Evolutionary conservation across 2,797 vertebrate species (phyloP).

Genomic region (Enteromius radiatus): DNA sequence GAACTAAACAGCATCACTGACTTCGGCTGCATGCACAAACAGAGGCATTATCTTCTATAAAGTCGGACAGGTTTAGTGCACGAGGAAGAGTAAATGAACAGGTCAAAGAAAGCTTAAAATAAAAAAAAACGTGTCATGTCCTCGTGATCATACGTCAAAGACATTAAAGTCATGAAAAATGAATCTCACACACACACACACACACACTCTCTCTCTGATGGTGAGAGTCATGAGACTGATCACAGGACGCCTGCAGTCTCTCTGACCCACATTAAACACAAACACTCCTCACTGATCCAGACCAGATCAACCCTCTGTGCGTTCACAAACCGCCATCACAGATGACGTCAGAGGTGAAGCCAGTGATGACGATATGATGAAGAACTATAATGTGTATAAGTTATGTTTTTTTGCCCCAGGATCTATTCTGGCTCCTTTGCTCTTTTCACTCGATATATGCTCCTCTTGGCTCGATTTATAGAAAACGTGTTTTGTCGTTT

Average conservation of each 20-base stretch:
- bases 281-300: neutral
- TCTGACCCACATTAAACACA: neutral
- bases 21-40: neutral
- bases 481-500: no score
- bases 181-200: neutral
- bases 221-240: slow-evolving; percentile 42
- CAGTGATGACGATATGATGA: no score
- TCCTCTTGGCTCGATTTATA: no score
- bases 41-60: neutral
- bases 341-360: neutral
- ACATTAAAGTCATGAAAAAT: neutral
- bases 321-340: neutral
- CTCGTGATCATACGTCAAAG: neutral
- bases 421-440: no score
- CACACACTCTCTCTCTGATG: neutral
- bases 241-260: slow-evolving; percentile 36
- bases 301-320: neutral
- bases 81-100: neutral
- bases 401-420: no score
- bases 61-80: neutral
- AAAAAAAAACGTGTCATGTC: neutral
- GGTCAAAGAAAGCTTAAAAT: neutral
- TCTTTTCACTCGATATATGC: no score
- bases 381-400: no score
- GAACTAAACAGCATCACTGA: neutral